phyloP scores from a whole-genome alignment of 2,797 vertebrate species.

The Remorina albescens region DNA sequence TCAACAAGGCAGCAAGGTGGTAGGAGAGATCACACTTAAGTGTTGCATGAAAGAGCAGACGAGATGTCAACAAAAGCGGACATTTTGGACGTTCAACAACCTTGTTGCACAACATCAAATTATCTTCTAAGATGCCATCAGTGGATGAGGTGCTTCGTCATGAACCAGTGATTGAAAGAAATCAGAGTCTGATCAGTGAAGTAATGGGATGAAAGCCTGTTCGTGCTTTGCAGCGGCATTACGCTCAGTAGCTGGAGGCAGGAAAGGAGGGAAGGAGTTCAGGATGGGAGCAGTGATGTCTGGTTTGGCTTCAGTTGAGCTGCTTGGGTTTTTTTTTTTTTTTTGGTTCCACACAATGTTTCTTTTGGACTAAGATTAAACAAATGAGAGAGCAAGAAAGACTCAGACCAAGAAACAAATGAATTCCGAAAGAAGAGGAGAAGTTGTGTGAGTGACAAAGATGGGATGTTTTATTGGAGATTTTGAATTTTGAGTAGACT shows the following conservation, averaged over 20 bases:
- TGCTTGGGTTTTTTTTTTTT: constrained; percentile 52
- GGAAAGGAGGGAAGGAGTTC: constrained; percentile 35
- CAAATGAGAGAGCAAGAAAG: constrained; percentile 18
- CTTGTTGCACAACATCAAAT: not conserved
- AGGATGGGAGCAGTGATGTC: constrained; percentile 50
- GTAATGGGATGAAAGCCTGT: constrained; percentile 30
- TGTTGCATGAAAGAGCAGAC: constrained; percentile 20
- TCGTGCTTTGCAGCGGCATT: constrained; percentile 22
- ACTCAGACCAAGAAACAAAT: constrained; percentile 12
- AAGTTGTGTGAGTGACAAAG: not conserved
- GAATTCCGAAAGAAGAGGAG: constrained; percentile 13
- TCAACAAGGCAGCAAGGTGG: not conserved
- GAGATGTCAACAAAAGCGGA: not conserved
- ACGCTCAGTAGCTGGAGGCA: constrained; percentile 42
- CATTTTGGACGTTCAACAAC: constrained; percentile 4
- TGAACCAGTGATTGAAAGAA: constrained; percentile 21
- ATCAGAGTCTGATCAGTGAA: constrained; percentile 28
- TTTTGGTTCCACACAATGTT: constrained; percentile 64
- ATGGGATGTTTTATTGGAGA: not conserved
- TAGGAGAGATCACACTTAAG: constrained; percentile 16
- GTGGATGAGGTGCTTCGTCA: constrained; percentile 11
- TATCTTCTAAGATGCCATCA: constrained; percentile 9
- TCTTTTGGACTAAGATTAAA: constrained; percentile 66
- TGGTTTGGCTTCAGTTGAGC: constrained; percentile 50
- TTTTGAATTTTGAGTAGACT: not conserved